Base-by-base conservation (phyloP, 1,140 invertebrate genomes). In the Latrodectus geometricus region DNA sequence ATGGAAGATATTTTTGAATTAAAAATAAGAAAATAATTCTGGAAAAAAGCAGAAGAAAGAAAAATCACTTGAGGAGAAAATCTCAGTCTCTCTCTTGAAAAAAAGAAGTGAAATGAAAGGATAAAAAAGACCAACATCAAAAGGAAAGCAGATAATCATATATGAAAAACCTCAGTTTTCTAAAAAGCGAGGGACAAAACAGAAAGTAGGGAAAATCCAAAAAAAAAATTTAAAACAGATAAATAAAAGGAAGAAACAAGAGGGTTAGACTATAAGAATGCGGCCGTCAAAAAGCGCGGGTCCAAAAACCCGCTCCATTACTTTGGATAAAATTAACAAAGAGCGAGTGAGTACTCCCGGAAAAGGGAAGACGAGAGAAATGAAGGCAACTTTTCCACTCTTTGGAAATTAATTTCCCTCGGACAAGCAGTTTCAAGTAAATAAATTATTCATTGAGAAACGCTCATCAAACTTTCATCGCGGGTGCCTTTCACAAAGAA, bases 271-370 rank as follows among this genome's bases (percentile, higher is more conserved):
- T 75, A 20, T 75, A 75, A 54, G 50, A 72, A 75, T 8, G 48
- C 9, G 70, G 52, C 70, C n/a, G 72, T 68, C 81, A 84, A 84
- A 84, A 84, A 75, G 72, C 81, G n/a, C 49, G 50, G 73, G 52
- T 20, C 56, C 61, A 17, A n/a, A 73, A 35, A 17, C 82, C 75
- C 74, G 83, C 74, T 76, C 83, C 83, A 85, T 85, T 85, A 85
- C 83, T 85, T 85, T 85, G 74, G 83, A 85, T 85, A 85, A 85
- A 85, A 85, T 85, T 85, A 85, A 85, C 83, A 85, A 85, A 85
- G 83, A 74, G 73, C 61, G 66, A 77, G 61, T 52, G 1, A 5
- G 14, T 48, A 73, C 50, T 73, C 14, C n/a, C 4, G 66, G 17
- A 72, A 68, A 50, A 50, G 52, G 70, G 50, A 23, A 21, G 12